Conservation (phyloP, 2,797 vertebrate genomes). For the Chromobotia macracanthus region DNA sequence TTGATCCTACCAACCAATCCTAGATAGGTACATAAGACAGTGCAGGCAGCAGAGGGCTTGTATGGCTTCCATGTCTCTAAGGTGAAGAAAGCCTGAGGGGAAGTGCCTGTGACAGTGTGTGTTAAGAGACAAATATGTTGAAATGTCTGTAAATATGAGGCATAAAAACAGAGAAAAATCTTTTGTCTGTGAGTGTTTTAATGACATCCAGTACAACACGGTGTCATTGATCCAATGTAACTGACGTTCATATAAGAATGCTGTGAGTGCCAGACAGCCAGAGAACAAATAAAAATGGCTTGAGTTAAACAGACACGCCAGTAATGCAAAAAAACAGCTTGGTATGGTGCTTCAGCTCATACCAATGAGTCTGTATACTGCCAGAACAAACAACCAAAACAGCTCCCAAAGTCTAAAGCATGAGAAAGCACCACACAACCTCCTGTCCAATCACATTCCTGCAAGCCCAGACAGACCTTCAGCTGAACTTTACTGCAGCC, state of each 20-base stretch:
- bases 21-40: too few relatives aligned
- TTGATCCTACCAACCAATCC: too few relatives aligned
- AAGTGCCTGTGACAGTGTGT: background rate
- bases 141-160: conserved; percentile 11
- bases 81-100: conserved; percentile 7
- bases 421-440: conserved; percentile 6
- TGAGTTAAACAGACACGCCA: background rate
- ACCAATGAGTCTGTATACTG: conserved; percentile 4
- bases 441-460: conserved; percentile 4
- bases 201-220: conserved; percentile 5
- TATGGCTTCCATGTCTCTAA: too few relatives aligned
- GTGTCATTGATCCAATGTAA: background rate
- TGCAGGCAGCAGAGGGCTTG: too few relatives aligned
- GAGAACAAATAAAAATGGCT: conserved; percentile 14
- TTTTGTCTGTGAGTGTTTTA: background rate
- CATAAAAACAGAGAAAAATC: background rate
- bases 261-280: conserved; percentile 6
- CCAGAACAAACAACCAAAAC: conserved; percentile 40
- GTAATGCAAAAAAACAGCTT: conserved; percentile 1
- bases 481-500: background rate
- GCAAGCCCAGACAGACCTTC: conserved; percentile 21
- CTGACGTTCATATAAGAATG: background rate
- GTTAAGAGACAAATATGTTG: background rate
- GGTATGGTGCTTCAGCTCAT: conserved; percentile 12
- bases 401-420: background rate